Conservation (phyloP, 2,888 invertebrate genomes). For the Pristionchus arcanus region DNA sequence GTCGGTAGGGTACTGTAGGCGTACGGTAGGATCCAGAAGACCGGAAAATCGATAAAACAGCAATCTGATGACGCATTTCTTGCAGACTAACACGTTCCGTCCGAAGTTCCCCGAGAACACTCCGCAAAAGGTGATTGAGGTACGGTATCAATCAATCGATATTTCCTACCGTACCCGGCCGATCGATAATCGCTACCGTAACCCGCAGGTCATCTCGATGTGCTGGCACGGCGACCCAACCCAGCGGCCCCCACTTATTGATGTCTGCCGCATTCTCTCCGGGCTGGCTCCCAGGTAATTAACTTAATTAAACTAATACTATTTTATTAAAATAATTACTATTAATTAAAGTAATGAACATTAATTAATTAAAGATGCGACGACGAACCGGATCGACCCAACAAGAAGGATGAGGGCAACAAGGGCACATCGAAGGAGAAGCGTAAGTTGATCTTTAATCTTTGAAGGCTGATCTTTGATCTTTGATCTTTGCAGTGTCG, state of each 20-base stretch:
- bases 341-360: background rate
- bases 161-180: no score
- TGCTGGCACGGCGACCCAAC: background rate
- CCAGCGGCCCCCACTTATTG: background rate
- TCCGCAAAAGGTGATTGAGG: conserved; percentile 5
- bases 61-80: background rate
- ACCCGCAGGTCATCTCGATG: background rate
- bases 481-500: conserved; percentile 23
- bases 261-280: background rate
- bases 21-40: no score
- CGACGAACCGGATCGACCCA: background rate
- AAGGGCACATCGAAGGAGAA: conserved; percentile 9
- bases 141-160: background rate
- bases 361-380: background rate
- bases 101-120: conserved; percentile 16
- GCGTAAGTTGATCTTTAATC: background rate
- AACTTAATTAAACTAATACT: background rate
- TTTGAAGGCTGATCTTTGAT: background rate
- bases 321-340: no score
- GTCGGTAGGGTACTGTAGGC: no score
- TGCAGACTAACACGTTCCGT: background rate
- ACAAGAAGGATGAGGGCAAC: background rate
- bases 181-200: conserved; percentile 15
- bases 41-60: no score
- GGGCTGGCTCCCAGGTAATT: background rate